A percentile compares a stretch with the other conserved stretches of the same genome.
These are phyloP conservation scores for Actinia tenebrosa DNA, from an alignment of 64 coral and sea anemone genomes.

Conservation along the genomic window DNA sequence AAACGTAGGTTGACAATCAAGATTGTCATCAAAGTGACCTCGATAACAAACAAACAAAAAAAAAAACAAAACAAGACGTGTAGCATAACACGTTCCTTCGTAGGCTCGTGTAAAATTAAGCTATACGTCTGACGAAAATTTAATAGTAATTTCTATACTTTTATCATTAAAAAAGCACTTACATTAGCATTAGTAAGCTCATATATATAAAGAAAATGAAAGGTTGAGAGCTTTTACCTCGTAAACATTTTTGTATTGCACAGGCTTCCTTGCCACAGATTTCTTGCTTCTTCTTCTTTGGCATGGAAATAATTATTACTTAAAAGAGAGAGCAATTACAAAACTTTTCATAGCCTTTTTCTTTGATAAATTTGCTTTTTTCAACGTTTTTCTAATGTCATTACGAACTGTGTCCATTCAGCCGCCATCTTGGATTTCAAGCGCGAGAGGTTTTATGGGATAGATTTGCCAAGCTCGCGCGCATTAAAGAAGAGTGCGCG, in stretches of 20 bases:
- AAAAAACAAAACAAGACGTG: not conserved
- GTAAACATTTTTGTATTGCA: constrained; percentile 16
- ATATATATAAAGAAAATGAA: too few relatives aligned
- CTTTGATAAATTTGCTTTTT: not conserved
- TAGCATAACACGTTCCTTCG: too few relatives aligned
- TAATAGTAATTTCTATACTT: too few relatives aligned
- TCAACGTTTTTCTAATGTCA: not conserved
- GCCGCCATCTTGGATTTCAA: not conserved
- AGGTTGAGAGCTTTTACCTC: not conserved
- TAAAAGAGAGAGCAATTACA: not conserved
- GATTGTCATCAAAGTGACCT: too few relatives aligned
- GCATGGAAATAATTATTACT: not conserved
- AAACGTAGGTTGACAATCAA: too few relatives aligned
- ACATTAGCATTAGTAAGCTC: too few relatives aligned
- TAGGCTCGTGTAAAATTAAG: too few relatives aligned
- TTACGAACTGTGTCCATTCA: not conserved
- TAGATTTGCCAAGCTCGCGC: not conserved
- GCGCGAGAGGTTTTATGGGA: not conserved
- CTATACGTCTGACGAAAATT: too few relatives aligned
- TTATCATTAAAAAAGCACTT: too few relatives aligned
- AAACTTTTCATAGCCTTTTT: not conserved
- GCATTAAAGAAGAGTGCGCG: not conserved
- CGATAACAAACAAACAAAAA: not conserved
- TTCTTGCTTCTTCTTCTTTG: not conserved
- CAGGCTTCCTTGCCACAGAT: not conserved